Evolutionary conservation across 2,797 vertebrate genomes (phyloP), one percentile per base, ranked within the genome.

Genomic region (Ctenochaetus hawaiiensis): DNA sequence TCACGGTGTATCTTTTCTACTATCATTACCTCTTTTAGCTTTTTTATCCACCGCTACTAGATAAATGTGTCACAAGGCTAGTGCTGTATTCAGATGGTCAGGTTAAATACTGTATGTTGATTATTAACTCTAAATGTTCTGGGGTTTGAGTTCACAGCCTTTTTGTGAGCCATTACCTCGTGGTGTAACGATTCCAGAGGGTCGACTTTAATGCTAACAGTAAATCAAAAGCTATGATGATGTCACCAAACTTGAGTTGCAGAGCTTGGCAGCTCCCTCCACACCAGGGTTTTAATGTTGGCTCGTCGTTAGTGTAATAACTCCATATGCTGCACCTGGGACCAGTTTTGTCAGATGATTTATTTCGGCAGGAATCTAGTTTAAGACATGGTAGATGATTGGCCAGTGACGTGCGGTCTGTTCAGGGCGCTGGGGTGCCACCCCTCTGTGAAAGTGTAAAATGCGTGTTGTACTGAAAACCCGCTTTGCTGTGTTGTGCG

Each of bases 321-420:
- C 73, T 80, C 83, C 89, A 89, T 64, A 76, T 85, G 88, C 59
- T 60, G 65, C 88, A 85, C 82, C 88, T 91, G 88, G 85, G 54
- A 82, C 61, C 70, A 59, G 73, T 91, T 87, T 78, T 34, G 56
- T 78, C 56, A 39, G 68, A 67, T 6, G 52, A 45, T 48, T 78
- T 73, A 73, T 86, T 84, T 85, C 72, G 71, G 74, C 75, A 41
- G 66, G 66, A 60, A 77, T 83, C 37, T 43, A 34, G 67, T 86
- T 73, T 59, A 61, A 66, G 75, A 51, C 44, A 16, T 56, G 44
- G 56, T 61, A 70, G 76, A 83, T 75, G 81, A 83, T 75, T 69
- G 78, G 59, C 80, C 79, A 47, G 72, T 82, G 77, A 30, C 26
- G 26, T 30, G 26, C 26, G 26, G 26, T 30, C 26, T 30, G 26